Evolutionary conservation across 2,888 invertebrate genomes (phyloP), one percentile per base, ranked within the genome.

Genomic region (Anarsia innoxiella): DNA sequence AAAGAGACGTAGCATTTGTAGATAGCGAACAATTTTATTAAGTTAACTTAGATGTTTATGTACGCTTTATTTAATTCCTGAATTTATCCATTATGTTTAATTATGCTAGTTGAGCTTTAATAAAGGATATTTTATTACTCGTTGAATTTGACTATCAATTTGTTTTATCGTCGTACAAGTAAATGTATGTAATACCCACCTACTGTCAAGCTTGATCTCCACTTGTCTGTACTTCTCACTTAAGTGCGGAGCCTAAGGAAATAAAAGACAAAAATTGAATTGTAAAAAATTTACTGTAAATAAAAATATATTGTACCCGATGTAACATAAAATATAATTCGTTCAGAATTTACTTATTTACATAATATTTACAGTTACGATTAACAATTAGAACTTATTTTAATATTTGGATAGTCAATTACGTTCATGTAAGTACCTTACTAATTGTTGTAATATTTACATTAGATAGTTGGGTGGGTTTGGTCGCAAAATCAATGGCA

Each of bases 71-170:
- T 44, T 53, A 54, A 37, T 44, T 42, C 51, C 54, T 44, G 54
- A 52, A 53, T 49, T 51, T 56, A 60, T 48, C 47, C 45, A 55
- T 58, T 54, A 34, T 53, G 51, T 68, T 73, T 67, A 67, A 71
- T 69, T 67, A 73, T 73, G 75, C 73, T 75, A 73, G 70, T 74
- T 73, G 63, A 73, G 74, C 70, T 75, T 74, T 71, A 72, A 68
- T 74, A 73, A 70, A 74, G 55, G 46, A 66, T 72, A 72, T 69
- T 72, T 72, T 72, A 72, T 70, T 66, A 71, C 65, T 59, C 59
- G 72, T 71, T 72, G 55, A 33, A 56, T 51, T 41, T 5, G 48
- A 32, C 56, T 71, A n/a, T n/a, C n/a, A n/a, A n/a, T n/a, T n/a
- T n/a, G n/a, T n/a, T n/a, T n/a, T n/a, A n/a, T n/a, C n/a, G n/a